Evolutionary conservation across 2,113 vertebrate species (phyloP).

Genomic region (Syngnathus floridae): DNA sequence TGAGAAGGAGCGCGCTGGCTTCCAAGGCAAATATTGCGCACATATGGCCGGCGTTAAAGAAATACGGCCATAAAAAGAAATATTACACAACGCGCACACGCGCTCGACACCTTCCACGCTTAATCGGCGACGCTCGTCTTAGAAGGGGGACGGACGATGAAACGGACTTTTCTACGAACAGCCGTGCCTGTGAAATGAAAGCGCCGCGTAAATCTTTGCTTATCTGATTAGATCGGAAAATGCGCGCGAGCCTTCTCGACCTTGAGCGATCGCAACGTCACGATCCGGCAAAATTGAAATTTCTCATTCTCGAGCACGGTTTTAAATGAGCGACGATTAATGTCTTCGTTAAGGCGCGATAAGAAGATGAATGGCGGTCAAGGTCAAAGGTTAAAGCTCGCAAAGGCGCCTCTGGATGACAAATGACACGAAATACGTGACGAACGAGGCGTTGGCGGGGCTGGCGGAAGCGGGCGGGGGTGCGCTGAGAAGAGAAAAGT

Average conservation of each 20-base stretch:
- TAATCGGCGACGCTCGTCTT: background rate
- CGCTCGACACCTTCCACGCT: background rate
- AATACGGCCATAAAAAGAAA: constrained; percentile 9
- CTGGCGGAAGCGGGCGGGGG: background rate
- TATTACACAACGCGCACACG: background rate
- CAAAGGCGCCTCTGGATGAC: background rate
- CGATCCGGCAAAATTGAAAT: background rate
- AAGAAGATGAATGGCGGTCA: background rate
- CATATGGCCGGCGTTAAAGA: constrained; percentile 45
- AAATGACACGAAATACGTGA: background rate
- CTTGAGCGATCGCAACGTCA: background rate
- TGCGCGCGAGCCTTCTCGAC: no score
- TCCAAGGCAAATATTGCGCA: constrained; percentile 48
- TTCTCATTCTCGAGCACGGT: no score
- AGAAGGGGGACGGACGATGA: background rate
- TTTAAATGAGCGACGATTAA: background rate
- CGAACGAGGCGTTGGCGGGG: background rate
- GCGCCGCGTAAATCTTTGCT: background rate
- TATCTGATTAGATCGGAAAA: background rate
- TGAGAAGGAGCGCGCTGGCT: constrained; percentile 56
- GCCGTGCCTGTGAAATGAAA: constrained; percentile 5
- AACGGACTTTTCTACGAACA: constrained; percentile 24
- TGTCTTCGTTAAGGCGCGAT: background rate
- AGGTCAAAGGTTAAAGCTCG: background rate
- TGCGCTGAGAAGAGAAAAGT: constrained; percentile 1